Evolutionary conservation across 2,113 vertebrate species (phyloP), one percentile per base, ranked within the genome.

Genomic region (Sceloporus tristichus): DNA sequence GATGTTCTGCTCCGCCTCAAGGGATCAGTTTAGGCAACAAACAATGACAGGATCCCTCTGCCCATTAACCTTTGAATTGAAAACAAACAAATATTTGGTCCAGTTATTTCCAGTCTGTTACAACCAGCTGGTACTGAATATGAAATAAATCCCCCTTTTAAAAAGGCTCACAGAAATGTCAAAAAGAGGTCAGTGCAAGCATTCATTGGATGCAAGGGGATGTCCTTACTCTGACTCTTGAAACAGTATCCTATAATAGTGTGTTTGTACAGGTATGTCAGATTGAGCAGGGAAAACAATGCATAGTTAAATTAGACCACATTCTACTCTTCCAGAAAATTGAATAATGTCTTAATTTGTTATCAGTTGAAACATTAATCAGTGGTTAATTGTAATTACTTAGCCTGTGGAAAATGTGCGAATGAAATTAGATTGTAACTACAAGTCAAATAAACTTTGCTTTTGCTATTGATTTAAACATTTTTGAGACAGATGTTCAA

Each of bases 401-500:
- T 96, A 94, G 93, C 96, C 95, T 94, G 91, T 89, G 92, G 95
- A 95, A 96, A 96, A 95, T 94, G 88, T 94, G 91, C 90, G 93
- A 94, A 92, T 94, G 87, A 93, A 96, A 96, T 96, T 96, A 96
- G 92, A 93, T 91, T 96, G 93, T 94, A 94, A 95, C 93, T 96
- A 89, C 93, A 94, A 95, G 94, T 95, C 96, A 97, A 92, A 96
- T 95, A 95, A 97, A 96, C 94, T 96, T 96, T 96, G 92, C 87
- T 89, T 96, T 95, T 93, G 78, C 79, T 94, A 97, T 97, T 94
- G 96, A 97, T 95, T 95, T 93, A 95, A 96, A 91, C 93, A 94
- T 94, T 96, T 96, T 95, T 94, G 92, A 95, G 96, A 96, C 96
- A 96, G 94, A 87, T 96, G 74, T 92, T 97, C 96, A 94, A 97